Evolutionary conservation across 2,797 vertebrate genomes (phyloP).

Genomic region (Vireo griseus): DNA sequence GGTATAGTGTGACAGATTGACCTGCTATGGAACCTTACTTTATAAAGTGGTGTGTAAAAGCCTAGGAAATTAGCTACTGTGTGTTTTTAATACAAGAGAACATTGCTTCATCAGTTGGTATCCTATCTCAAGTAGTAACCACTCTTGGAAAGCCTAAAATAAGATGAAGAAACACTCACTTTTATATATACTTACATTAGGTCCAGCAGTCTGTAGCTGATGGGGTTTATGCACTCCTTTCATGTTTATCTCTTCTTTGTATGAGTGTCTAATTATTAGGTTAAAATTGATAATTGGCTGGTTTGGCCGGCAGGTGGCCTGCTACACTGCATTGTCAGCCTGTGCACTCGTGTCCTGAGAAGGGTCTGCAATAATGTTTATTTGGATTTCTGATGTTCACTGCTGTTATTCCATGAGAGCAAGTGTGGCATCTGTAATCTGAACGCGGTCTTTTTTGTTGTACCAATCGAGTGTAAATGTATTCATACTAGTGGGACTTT

Average conservation of each 20-base stretch:
- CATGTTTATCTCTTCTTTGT: background rate
- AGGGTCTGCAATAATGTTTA: background rate
- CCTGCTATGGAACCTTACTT: background rate
- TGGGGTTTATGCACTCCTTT: background rate
- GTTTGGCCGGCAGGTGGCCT: constrained; percentile 78
- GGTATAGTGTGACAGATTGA: background rate
- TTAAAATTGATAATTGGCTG: constrained; percentile 52
- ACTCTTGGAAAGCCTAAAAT: background rate
- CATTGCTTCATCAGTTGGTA: background rate
- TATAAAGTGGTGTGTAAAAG: background rate
- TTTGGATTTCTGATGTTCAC: background rate
- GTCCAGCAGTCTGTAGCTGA: background rate
- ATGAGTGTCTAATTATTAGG: background rate
- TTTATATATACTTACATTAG: background rate
- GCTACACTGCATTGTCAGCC: constrained; percentile 57
- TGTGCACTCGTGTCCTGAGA: background rate
- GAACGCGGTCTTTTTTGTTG: background rate
- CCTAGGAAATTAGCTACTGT: background rate
- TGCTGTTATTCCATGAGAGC: background rate
- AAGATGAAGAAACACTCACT: background rate
- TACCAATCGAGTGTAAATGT: background rate
- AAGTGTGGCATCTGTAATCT: background rate
- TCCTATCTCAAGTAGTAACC: background rate
- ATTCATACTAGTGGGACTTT: background rate
- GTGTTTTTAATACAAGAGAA: background rate